Conservation (phyloP, 2,113 vertebrate genomes). For the Nematolebias whitei region DNA sequence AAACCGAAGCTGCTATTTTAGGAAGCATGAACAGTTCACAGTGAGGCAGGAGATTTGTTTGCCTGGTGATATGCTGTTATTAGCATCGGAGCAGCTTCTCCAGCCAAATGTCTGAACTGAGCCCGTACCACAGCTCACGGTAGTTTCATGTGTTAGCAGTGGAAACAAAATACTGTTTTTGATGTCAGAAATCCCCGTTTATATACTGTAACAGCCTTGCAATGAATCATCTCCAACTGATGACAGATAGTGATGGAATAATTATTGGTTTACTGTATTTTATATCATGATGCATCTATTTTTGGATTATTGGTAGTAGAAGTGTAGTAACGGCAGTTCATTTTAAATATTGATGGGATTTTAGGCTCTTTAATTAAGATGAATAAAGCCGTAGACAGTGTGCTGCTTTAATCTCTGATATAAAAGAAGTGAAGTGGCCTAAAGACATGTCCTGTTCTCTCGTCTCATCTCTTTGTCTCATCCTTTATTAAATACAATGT, state of each 20-base stretch:
- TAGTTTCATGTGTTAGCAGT: conserved; percentile 31
- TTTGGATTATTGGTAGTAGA: conserved; percentile 54
- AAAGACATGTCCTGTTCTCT: conserved; percentile 12
- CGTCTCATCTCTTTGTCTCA: conserved; percentile 39
- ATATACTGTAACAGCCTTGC: conserved; percentile 54
- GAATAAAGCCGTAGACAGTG: conserved; percentile 37
- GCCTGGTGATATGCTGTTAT: conserved; percentile 68
- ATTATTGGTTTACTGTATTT: conserved; percentile 62
- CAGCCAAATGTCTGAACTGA: conserved; percentile 43
- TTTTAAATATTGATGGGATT: conserved; percentile 68
- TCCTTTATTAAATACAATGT: conserved; percentile 40
- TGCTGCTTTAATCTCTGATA: conserved; percentile 21
- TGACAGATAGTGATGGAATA: conserved; percentile 65
- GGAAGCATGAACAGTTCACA: conserved; percentile 59
- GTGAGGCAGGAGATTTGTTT: conserved; percentile 62
- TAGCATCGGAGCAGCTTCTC: conserved; percentile 47
- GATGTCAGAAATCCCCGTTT: conserved; percentile 41
- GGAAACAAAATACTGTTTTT: conserved; percentile 22
- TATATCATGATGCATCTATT: conserved; percentile 51
- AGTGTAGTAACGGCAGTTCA: conserved; percentile 59
- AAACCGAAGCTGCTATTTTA: conserved; percentile 71
- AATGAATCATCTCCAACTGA: conserved; percentile 57
- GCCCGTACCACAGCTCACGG: conserved; percentile 13
- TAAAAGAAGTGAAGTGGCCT: neutral
- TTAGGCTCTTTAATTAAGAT: conserved; percentile 66